Conservation (phyloP, 2,113 vertebrate genomes). For the Channa argus region DNA sequence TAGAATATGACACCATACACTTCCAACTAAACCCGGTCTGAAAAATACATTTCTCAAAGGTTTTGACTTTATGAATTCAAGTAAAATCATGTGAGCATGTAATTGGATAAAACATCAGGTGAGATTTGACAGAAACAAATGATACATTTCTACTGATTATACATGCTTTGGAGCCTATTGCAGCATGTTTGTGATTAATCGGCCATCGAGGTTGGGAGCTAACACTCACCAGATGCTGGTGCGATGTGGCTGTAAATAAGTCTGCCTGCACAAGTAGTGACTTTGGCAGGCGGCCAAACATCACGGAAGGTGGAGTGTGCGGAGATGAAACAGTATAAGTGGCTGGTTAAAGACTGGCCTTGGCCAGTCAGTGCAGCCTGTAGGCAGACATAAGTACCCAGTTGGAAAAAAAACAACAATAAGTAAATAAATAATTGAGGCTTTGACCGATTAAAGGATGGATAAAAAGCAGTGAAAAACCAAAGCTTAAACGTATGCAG, state of each 20-base stretch:
- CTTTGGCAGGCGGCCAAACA: constrained; percentile 39
- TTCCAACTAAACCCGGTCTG: not conserved
- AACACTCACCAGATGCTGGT: constrained; percentile 53
- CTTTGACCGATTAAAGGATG: not conserved
- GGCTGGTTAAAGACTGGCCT: constrained; percentile 24
- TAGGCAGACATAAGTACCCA: not conserved
- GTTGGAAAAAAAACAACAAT: not conserved
- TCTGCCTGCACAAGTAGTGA: constrained; percentile 21
- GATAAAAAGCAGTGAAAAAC: not conserved
- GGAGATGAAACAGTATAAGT: constrained; percentile 20
- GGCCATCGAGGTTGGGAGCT: constrained; percentile 24
- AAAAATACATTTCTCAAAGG: constrained; percentile 17
- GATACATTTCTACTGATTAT: constrained; percentile 22
- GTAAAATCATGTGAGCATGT: constrained; percentile 1
- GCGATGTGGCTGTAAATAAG: constrained; percentile 53
- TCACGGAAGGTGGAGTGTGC: constrained; percentile 11
- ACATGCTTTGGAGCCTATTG: constrained; percentile 14
- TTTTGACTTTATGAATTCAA: constrained; percentile 35
- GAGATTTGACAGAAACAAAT: constrained; percentile 18
- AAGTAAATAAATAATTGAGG: too few species aligned
- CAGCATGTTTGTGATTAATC: constrained; percentile 40
- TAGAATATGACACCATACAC: not conserved
- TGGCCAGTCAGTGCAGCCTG: not conserved
- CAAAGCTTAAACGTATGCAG: constrained; percentile 39
- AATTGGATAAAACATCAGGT: constrained; percentile 40